Evolutionary conservation across 2,113 vertebrate genomes (phyloP), one percentile per base, ranked within the genome.

Genomic region (Apteryx mantelli): DNA sequence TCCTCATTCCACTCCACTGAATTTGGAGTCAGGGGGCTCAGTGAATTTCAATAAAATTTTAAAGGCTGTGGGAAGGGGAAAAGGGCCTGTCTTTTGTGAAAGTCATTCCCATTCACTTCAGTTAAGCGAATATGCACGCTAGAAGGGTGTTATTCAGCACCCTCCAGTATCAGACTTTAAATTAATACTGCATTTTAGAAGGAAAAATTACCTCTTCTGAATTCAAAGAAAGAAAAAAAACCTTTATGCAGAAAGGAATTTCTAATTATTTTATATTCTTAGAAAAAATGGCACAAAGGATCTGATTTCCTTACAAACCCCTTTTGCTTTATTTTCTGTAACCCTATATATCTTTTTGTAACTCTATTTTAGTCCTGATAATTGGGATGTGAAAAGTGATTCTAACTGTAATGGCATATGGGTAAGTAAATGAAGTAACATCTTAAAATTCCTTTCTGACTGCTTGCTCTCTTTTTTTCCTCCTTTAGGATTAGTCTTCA

Each of bases 391-490:
- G 11, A 65, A 95, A 30, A 89, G 73, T 42, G 98, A 98, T 50
- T 98, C 98, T 13, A 98, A 98, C 88, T 98, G 98, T 90, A 98
- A 98, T 69, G 98, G 98, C 81, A 98, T 98, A 82, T 98, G 98
- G 98, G 98, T 98, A 93, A 98, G 98, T 77, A 61, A 86, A 81
- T 40, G 14, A 87, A 78, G 12, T 85, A 82, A 3, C 21, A 20
- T n/a, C 9, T 16, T 63, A 8, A 13, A 9, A 14, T 76, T 40
- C 6, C n/a, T 86, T 71, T 83, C 73, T 25, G 42, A 24, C 36
- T 53, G 26, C 70, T 78, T 7, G 7, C 52, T 84, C 64, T 82
- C n/a, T 82, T 97, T 93, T 42, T 96, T 38, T 6, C 5, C 21
- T 85, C 36, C 55, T 89, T 93, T 84, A 79, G 26, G 89, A 81